phyloP scores from a whole-genome alignment of 2,113 vertebrate genomes.

The Crotalus horridus region DNA sequence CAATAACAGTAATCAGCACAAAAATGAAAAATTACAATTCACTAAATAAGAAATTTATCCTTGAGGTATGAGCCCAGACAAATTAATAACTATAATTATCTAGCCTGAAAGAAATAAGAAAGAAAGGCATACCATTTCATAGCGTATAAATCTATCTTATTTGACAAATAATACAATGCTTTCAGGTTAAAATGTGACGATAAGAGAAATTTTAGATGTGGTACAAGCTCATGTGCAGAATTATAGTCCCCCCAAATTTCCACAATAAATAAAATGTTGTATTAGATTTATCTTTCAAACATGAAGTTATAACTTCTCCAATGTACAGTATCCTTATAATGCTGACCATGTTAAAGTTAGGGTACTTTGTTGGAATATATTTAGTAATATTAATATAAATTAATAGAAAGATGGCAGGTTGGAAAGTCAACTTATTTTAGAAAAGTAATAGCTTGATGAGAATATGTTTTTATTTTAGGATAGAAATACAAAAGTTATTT shows the following conservation, averaged over 20 bases:
- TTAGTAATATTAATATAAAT: neutral
- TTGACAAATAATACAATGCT: neutral
- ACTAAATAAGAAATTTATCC: neutral
- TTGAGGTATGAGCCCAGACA: neutral
- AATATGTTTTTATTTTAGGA: neutral
- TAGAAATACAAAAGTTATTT: neutral
- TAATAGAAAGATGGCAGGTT: neutral
- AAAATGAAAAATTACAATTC: neutral
- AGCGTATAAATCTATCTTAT: neutral
- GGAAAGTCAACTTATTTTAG: neutral
- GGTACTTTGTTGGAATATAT: neutral
- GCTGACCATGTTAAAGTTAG: neutral
- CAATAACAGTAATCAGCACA: neutral
- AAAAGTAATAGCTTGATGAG: neutral
- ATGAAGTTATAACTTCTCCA: neutral
- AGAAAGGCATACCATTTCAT: neutral
- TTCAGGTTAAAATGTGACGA: neutral
- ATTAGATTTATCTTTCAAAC: neutral
- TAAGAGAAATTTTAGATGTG: neutral
- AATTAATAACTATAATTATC: neutral
- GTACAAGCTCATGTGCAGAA: neutral
- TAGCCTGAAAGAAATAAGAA: neutral
- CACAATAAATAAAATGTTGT: neutral
- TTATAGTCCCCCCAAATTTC: neutral
- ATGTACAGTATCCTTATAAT: neutral